Evolutionary conservation across 2,113 vertebrate genomes (phyloP), one percentile per base, ranked within the genome.

Genomic region (Meles meles): DNA sequence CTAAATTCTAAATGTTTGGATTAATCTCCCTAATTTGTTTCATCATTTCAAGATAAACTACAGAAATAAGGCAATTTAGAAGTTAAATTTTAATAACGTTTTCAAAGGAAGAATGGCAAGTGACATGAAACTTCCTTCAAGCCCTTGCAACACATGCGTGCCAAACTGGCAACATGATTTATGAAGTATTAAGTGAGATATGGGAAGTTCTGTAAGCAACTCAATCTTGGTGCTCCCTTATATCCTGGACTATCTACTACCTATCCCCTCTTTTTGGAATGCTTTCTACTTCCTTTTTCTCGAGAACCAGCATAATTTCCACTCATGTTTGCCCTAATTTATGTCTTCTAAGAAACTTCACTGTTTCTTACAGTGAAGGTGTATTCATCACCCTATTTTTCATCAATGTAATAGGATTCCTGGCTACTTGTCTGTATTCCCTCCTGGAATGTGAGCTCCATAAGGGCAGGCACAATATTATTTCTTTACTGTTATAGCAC

Each of bases 1-100:
- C 37, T 95, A 90, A 88, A 57, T 90, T 94, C 34, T 90, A 94
- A 94, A 90, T 63, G 17, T 92, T 94, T 93, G 42, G 29, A 76
- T 79, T 52, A 81, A 29, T 84, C 87, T 59, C 57, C 21, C 31
- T 87, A 90, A 79, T 3, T 83, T 63, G 3, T 74, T 80, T 63
- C 31, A 77, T 17, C 9, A 44, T 72, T 96, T 88, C 67, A 80
- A 69, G 76, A 90, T 92, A 80, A 90, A 83, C 57, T 76, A 84
- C 21, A 86, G 44, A 93, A 94, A 87, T 37, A 2, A 67, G 12
- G 6, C 63, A 83, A 90, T 39, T 90, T 87, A 65, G 20, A 97
- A 83, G 2, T 76, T 96, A 74, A 47, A 77, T 76, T 44, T 29
- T 29, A 44, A 76, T 44, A 76, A 29, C 7, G 15, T 44, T 44